phyloP scores from a whole-genome alignment of 2,888 invertebrate genomes.

The Tipula unca region DNA sequence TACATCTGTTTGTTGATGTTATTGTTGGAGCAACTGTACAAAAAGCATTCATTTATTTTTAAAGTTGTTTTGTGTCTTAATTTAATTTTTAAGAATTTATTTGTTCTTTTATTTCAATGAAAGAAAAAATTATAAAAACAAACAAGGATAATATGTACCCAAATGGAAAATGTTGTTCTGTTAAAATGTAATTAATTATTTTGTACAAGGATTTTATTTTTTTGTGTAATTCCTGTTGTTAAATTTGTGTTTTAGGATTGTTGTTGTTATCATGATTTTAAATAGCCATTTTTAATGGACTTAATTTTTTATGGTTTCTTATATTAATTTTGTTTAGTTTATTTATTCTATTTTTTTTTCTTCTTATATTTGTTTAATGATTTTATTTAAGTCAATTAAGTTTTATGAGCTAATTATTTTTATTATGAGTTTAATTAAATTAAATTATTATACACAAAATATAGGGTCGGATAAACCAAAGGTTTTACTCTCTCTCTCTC shows the following conservation, averaged over 20 bases:
- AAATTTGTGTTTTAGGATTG: not conserved
- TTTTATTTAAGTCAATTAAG: not conserved
- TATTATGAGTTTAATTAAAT: not conserved
- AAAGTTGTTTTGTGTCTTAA: not conserved
- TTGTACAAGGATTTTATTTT: not conserved
- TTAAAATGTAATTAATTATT: not conserved
- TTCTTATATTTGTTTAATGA: too few species aligned
- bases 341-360: not conserved
- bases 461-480: not conserved
- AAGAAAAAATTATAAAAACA: not conserved
- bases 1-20: constrained; percentile 21
- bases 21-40: constrained; percentile 22
- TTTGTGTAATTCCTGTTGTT: not conserved
- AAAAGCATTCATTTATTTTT: not conserved
- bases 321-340: not conserved
- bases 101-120: not conserved
- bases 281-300: not conserved
- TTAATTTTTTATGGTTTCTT: not conserved
- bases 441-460: not conserved
- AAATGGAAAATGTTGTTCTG: not conserved
- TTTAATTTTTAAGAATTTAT: not conserved
- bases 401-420: not conserved
- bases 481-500: not conserved
- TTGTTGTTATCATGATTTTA: not conserved
- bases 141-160: not conserved